Conservation (phyloP, 2,113 vertebrate genomes). For the Willisornis vidua region DNA sequence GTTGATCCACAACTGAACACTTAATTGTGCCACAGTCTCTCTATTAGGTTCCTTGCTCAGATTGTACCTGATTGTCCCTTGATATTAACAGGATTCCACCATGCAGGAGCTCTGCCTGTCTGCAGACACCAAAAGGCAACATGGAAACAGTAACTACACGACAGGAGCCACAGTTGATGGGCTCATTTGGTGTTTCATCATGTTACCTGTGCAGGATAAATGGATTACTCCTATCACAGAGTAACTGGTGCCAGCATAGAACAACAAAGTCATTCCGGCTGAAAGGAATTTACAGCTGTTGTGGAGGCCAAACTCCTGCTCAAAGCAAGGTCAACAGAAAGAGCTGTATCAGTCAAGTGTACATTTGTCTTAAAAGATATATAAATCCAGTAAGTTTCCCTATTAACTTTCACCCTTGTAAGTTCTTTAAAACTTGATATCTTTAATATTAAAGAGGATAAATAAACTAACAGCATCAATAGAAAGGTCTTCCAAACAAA, state of each 20-base stretch:
- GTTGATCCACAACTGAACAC: neutral
- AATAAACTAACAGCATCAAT: neutral
- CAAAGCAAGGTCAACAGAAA: neutral
- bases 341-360: neutral
- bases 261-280: neutral
- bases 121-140: neutral
- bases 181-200: neutral
- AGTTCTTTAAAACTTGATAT: neutral
- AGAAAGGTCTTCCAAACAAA: constrained; percentile 5
- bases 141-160: neutral
- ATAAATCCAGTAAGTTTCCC: neutral
- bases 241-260: neutral
- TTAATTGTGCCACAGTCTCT: neutral
- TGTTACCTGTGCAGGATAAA: neutral
- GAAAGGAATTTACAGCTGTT: neutral
- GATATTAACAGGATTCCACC: neutral
- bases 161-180: neutral
- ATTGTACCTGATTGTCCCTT: neutral
- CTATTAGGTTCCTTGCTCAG: neutral
- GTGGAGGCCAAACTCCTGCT: neutral
- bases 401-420: neutral
- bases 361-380: neutral
- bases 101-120: neutral
- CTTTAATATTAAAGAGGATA: neutral
- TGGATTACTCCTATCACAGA: neutral